Base-by-base conservation (phyloP, 2,797 vertebrate genomes). In the Pteropus rufus region DNA sequence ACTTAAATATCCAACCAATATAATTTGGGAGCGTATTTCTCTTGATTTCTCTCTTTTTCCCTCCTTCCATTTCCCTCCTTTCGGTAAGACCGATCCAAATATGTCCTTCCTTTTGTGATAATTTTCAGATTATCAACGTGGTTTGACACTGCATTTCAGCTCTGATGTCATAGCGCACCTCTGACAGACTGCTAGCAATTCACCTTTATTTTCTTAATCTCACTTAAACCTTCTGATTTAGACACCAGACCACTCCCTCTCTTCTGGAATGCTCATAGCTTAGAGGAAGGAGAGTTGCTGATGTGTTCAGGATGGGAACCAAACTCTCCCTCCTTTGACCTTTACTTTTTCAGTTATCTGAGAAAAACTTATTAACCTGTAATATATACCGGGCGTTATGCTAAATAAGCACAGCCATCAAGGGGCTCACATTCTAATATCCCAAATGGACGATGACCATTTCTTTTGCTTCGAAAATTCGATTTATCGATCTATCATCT, bases 141-240 rank as follows among this genome's bases (percentile, higher is more conserved):
- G 19, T 23, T 60, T 82, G 60, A 26, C 24, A 2, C n/a, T 95
- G 58, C n/a, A 31, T 49, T 36, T 41, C 26, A 82, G 39, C 19
- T 41, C 39, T 23, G n/a, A n/a, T 88, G 49, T 82, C 52, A 21
- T 23, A 49, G 9, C 26, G 16, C 4, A 49, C 41, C n/a, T 87
- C 49, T 67, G 0, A 76, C 21, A 41, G 34, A 67, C 14, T 0
- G 0, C 70, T 0, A 0, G 60, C 41, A 26, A 39, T 21, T 41
- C 23, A 52, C 49, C 52, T 85, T 67, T 10, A 60, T 67, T 80
- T 56, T 72, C 54, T 72, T 41, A 7, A 70, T 83, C 18, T 64
- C 15, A 26, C 29, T 93, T 49, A 46, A 58, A 26, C 39, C 26
- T 72, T 70, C 11, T 2, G 36, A 41, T 77, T 60, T 89, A 64